Conservation (phyloP, 1,140 invertebrate genomes). For the Drosophila seguyi region DNA sequence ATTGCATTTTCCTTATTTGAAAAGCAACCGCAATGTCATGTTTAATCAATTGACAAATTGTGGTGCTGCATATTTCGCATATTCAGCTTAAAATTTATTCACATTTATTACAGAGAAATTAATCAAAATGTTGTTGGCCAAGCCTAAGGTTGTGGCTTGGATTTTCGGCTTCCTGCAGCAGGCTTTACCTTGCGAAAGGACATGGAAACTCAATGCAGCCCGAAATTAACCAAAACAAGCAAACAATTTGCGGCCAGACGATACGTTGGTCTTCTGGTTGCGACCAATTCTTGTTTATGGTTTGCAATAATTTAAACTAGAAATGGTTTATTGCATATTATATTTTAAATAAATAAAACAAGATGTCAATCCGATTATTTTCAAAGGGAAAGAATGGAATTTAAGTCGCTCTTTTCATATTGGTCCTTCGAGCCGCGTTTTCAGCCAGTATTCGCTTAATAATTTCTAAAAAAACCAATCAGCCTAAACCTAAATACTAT, state of each 20-base stretch:
- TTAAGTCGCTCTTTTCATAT: too few species aligned
- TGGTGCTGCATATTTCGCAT: background rate
- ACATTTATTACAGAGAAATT: constrained; percentile 6
- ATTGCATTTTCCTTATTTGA: constrained; percentile 9
- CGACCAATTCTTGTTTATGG: background rate
- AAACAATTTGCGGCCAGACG: constrained; percentile 3
- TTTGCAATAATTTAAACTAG: background rate
- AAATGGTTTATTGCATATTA: background rate
- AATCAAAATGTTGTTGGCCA: constrained; percentile 8
- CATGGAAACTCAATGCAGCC: background rate
- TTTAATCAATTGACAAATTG: constrained; percentile 9
- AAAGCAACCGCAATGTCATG: constrained; percentile 5
- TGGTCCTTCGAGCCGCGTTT: too few species aligned
- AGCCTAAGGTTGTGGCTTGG: background rate
- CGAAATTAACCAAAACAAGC: background rate
- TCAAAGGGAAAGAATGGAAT: background rate
- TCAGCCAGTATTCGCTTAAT: too few species aligned
- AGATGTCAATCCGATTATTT: background rate
- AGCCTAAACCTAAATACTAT: background rate
- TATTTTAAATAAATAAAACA: background rate
- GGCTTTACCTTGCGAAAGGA: background rate
- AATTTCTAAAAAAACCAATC: too few species aligned
- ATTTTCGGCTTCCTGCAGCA: background rate
- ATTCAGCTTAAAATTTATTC: background rate
- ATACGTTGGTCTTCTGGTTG: background rate